Evolutionary conservation across 1,140 invertebrate genomes (phyloP).

Genomic region (Dendroctonus valens): DNA sequence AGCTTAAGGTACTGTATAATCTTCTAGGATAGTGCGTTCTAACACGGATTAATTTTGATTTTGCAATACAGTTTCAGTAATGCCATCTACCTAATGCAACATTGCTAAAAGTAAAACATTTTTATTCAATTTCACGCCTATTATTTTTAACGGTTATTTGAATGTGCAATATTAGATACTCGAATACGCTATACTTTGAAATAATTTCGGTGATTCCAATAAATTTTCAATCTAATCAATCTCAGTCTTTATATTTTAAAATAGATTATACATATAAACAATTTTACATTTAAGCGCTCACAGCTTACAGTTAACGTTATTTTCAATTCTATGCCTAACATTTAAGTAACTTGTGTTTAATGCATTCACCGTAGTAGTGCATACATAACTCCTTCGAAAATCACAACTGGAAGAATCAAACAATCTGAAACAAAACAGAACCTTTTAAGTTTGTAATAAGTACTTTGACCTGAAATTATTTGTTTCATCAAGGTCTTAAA

Average conservation of each 20-base stretch:
- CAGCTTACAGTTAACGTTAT: constrained; percentile 36
- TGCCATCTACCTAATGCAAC: no score
- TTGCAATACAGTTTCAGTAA: no score
- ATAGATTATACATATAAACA: constrained; percentile 46
- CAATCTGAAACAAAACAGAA: constrained; percentile 36
- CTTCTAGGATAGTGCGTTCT: constrained; percentile 14
- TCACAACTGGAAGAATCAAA: constrained; percentile 21
- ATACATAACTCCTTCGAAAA: constrained; percentile 31
- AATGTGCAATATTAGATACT: no score
- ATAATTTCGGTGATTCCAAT: constrained; percentile 19
- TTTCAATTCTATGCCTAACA: constrained; percentile 32
- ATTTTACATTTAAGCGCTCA: constrained; percentile 45
- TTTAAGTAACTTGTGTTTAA: constrained; percentile 32
- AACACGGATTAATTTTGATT: constrained; percentile 23
- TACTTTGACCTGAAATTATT: constrained; percentile 9
- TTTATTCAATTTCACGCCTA: no score
- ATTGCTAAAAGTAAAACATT: no score
- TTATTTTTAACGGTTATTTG: no score
- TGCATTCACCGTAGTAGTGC: constrained; percentile 39
- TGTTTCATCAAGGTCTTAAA: constrained; percentile 8
- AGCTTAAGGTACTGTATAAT: constrained; percentile 2
- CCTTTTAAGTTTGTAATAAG: constrained; percentile 1
- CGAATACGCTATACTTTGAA: background rate
- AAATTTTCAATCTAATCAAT: constrained; percentile 37
- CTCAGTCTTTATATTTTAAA: constrained; percentile 45